Evolutionary conservation across 2,888 invertebrate species (phyloP), one percentile per base, ranked within the genome.

Genomic region (Crepidodera aurea): DNA sequence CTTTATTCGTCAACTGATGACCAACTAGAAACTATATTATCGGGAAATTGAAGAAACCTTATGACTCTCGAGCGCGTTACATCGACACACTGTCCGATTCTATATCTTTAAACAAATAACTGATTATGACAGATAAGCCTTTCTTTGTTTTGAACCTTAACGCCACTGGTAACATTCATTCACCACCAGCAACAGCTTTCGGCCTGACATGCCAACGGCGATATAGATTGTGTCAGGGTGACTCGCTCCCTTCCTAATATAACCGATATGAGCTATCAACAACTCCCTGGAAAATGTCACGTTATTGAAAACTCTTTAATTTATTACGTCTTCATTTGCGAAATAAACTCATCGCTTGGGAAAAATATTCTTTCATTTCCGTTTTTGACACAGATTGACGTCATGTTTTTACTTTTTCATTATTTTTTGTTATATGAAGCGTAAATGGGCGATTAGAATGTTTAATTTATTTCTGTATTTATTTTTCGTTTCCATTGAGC

Each of bases 231-330:
- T 72, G 72, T 71, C 72, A 72, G 69, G 60, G 65, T 71, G 73
- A 72, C 22, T 6, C 72, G 71, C 71, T 64, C 68, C 70, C 68
- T 64, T 51, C 59, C 62, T 60, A 63, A 69, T 71, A 69, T 69
- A 69, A 69, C 67, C 67, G 70, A 71, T 69, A 68, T 68, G 70
- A 72, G 68, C 66, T 66, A 69, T 70, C 67, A 67, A 69, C 69
- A 65, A 70, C 66, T 66, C 63, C 65, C 66, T 71, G 65, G 63
- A 65, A 73, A 69, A 67, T 67, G 70, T 67, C 68, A 67, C 68
- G 68, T 68, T 70, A 71, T 71, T 69, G 73, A 69, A 71, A 71
- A 66, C 50, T 51, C 62, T 46, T 53, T 63, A 68, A 70, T 70
- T 70, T 69, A 67, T 70, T 64, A 68, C 51, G 61, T 58, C 55